Base-by-base conservation (phyloP, 2,797 vertebrate genomes). In the Loriculus beryllinus region DNA sequence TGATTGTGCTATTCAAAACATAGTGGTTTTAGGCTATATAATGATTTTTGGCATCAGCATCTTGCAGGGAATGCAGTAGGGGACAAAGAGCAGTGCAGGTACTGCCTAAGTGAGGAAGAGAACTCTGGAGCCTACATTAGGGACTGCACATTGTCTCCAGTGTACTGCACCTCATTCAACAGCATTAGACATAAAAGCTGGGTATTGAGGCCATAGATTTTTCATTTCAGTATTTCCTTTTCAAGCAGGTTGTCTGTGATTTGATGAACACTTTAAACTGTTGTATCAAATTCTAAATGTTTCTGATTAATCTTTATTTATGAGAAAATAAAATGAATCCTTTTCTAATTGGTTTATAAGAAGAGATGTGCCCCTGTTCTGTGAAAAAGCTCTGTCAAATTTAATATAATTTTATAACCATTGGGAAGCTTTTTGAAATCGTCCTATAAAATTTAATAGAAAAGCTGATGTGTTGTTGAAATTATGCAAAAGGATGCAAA, bases 91-190 rank as follows among this genome's bases (percentile, higher is more conserved):
- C 54, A 14, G 42, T 4, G 17, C 9, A 7, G 33, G 31, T 7
- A 2, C n/a, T 9, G 3, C 12, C 20, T 12, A 18, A 21, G 39
- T 1, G 19, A 14, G 42, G 45, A 9, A 17, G n/a, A 35, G 26
- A 45, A 17, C n/a, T 45, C 19, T 10, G 19, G 45, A 23, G 21
- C 10, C 33, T 19, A 28, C 1, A 2, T 40, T 25, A 10, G 0
- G 2, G 6, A 5, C 12, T 5, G 10, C 13, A n/a, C 6, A 0
- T 33, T 39, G 2, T 10, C 39, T 22, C n/a, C 3, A 1, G 28
- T 7, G 8, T 8, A 2, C 5, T 18, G 51, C 20, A 2, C 40
- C 25, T 25, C 15, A 1, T 23, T 17, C 29, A 6, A 26, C 13
- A 29, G 26, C 86, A 83, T 90, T 68, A 52, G 89, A 29, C 31